Base-by-base conservation (phyloP, 2,113 vertebrate species). In the Paramormyrops kingsleyae region DNA sequence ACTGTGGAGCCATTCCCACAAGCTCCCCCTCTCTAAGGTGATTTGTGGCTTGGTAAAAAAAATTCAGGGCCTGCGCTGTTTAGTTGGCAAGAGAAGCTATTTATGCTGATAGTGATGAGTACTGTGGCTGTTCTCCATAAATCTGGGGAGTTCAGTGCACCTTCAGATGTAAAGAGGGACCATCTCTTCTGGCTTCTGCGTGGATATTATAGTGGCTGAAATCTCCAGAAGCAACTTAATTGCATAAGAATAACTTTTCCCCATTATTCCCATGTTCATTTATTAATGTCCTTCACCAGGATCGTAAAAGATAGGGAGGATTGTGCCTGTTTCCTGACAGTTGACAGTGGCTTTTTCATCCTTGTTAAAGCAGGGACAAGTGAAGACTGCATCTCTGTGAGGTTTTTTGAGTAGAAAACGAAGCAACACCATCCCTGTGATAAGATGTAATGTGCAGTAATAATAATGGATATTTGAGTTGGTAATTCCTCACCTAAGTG, bases 391-490 rank as follows among this genome's bases (percentile, higher is more conserved):
- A 9, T 62, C 56, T 62, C 2, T 62, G 91, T 90, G 90, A 91
- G 90, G 89, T 91, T 90, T 91, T 91, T 90, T 93, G 92, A 94
- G 92, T 91, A 90, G 89, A 27, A 35, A 91, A 92, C 88, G 92
- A 94, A 91, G 92, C 91, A 91, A 90, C 47, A 90, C 88, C 92
- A 88, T 92, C 89, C 90, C 90, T 59, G 74, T 49, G 39, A 31
- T 44, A 15, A 77, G 10, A 39, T 24, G 56, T 66, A 42, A 52
- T 31, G 50, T 62, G 21, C 24, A 53, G 90, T 91, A 92, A 90
- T 92, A 91, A 94, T 94, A 87, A 92, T 90, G 93, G 93, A 93
- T 93, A n/a, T 74, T 74, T 74, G 66, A 35, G 24, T 62, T 62
- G 27, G 4, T 74, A 31, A 35, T 70, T 13, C 66, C 66, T 13